Evolutionary conservation across 2,888 invertebrate species (phyloP).

Genomic region (Ellobium chinense): DNA sequence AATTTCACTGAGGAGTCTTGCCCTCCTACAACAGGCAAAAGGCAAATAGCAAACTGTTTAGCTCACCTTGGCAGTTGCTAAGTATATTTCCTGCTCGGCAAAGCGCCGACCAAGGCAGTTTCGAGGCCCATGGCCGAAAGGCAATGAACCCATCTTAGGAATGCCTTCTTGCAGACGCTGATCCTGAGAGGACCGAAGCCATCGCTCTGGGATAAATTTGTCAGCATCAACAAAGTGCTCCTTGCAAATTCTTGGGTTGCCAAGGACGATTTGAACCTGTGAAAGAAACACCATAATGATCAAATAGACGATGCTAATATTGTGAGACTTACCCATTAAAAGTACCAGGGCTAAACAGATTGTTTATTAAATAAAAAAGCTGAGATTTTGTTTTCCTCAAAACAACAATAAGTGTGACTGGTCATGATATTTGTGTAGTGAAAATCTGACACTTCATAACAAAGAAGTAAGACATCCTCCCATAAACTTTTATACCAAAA

Average conservation of each 20-base stretch:
- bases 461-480: too few relatives aligned
- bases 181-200: constrained; percentile 59
- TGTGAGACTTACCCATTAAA: not conserved
- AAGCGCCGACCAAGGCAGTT: constrained; percentile 79
- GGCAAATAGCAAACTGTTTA: too few relatives aligned
- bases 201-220: constrained; percentile 66
- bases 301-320: not conserved
- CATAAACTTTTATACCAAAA: too few relatives aligned
- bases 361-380: too few relatives aligned
- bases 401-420: too few relatives aligned
- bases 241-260: not conserved
- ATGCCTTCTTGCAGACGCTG: not conserved
- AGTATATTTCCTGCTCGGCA: constrained; percentile 36
- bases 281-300: not conserved
- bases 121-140: constrained; percentile 59
- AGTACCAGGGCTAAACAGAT: too few relatives aligned
- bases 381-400: too few relatives aligned
- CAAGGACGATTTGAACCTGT: constrained; percentile 1
- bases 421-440: too few relatives aligned
- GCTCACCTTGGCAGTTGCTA: constrained; percentile 27
- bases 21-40: too few relatives aligned
- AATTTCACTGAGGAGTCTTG: too few relatives aligned
- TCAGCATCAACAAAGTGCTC: constrained; percentile 47
- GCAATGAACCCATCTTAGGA: constrained; percentile 29
- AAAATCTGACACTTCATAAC: too few relatives aligned